A percentile compares a stretch with the other conserved stretches of the same genome.
Evolutionary conservation across 2,797 vertebrate genomes (phyloP).

Genomic region (Alfaro cultratus): DNA sequence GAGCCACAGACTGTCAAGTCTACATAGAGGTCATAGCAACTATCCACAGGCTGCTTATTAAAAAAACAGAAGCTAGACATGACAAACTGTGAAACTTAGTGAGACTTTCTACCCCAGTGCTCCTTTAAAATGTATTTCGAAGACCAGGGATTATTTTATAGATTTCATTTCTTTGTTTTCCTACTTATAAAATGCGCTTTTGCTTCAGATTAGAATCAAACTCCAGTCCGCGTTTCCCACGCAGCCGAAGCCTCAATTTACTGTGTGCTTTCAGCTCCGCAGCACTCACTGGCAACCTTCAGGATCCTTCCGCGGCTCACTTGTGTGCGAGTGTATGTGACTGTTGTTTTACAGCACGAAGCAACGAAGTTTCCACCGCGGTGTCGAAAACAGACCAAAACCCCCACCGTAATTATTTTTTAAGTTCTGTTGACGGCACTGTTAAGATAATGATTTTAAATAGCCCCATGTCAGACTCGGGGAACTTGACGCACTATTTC

Average conservation of each 20-base stretch:
- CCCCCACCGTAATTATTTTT: slow-evolving; percentile 33
- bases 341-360: slow-evolving; percentile 74
- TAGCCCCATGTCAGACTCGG: slow-evolving; percentile 41
- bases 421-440: slow-evolving; percentile 25
- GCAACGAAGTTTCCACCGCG: slow-evolving; percentile 30
- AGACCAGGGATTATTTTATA: no score
- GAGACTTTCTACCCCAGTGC: neutral
- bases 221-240: slow-evolving; percentile 77
- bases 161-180: slow-evolving; percentile 1
- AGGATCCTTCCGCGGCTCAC: slow-evolving; percentile 81
- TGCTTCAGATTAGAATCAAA: slow-evolving; percentile 61
- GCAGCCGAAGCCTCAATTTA: slow-evolving; percentile 82
- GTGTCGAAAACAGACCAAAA: neutral
- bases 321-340: slow-evolving; percentile 79
- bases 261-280: slow-evolving; percentile 83
- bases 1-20: slow-evolving; percentile 71
- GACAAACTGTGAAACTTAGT: neutral
- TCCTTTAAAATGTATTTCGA: neutral
- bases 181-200: slow-evolving; percentile 60
- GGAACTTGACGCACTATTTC: slow-evolving; percentile 82
- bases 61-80: slow-evolving; percentile 21
- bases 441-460: slow-evolving; percentile 22
- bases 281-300: slow-evolving; percentile 82
- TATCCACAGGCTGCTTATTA: slow-evolving; percentile 35
- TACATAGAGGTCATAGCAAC: slow-evolving; percentile 81